Percentiles rank a stretch among this genome's conserved stretches.
These are phyloP conservation scores for Telenomus remus DNA, from an alignment of 1,140 invertebrate genomes.

Conservation along the genomic window DNA sequence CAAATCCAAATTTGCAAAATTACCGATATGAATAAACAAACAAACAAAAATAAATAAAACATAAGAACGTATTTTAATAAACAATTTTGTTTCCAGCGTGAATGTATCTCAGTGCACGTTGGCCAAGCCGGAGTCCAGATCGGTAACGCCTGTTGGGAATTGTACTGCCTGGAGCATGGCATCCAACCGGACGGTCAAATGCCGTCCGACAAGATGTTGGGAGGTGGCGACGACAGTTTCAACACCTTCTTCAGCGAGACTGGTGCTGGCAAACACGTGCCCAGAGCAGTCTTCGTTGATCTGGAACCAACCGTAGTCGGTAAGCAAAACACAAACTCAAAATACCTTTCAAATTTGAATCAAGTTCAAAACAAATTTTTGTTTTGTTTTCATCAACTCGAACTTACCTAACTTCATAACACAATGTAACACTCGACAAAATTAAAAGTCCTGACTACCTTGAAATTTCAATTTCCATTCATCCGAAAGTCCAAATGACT, in stretches of 20 bases:
- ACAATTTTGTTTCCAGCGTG: slow-evolving; percentile 76
- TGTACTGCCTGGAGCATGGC: slow-evolving; percentile 88
- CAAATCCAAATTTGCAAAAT: no score
- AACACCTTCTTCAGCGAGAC: slow-evolving; percentile 67
- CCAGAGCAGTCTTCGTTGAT: slow-evolving; percentile 81
- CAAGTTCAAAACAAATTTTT: no score
- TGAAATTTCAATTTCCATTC: no score
- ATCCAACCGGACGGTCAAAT: slow-evolving; percentile 83
- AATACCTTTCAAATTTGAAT: slow-evolving; percentile 73
- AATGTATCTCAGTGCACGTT: slow-evolving; percentile 82
- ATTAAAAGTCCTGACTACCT: no score
- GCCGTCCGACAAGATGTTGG: slow-evolving; percentile 64
- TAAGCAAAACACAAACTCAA: slow-evolving; percentile 36
- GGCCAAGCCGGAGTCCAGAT: slow-evolving; percentile 84
- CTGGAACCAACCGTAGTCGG: slow-evolving; percentile 82
- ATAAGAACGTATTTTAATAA: no score
- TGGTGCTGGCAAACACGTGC: slow-evolving; percentile 75
- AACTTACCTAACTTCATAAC: no score
- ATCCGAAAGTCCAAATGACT: no score
- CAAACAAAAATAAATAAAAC: slow-evolving; percentile 4
- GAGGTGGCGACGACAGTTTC: slow-evolving; percentile 57
- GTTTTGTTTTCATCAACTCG: no score
- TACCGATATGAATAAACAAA: no score
- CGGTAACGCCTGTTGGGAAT: slow-evolving; percentile 87
- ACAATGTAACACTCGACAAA: no score